phyloP scores from a whole-genome alignment of 2,797 vertebrate species.

The Cynopterus sphinx region DNA sequence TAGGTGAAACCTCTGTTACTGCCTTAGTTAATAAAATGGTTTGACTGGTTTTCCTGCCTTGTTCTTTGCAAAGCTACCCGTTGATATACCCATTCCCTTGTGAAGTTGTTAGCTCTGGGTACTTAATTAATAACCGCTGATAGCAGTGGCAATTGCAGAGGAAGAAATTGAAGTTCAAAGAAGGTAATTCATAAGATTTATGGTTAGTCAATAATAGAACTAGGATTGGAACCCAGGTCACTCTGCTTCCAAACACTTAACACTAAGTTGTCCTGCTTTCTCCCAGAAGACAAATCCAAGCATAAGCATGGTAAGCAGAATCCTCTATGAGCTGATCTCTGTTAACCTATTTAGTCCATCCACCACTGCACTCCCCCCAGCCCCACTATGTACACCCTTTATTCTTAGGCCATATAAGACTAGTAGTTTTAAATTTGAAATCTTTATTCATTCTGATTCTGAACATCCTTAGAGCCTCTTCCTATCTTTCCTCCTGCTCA shows the following conservation, averaged over 20 bases:
- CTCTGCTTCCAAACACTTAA: not conserved
- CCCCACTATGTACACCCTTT: not conserved
- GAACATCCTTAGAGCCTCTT: not conserved
- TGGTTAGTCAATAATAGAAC: not conserved
- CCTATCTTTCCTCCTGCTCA: not conserved
- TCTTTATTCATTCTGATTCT: not conserved
- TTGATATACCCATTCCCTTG: not conserved
- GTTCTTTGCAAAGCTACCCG: not conserved
- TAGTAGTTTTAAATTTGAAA: not conserved
- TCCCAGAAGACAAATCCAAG: not conserved
- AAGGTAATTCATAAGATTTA: not conserved
- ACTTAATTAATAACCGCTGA: not conserved
- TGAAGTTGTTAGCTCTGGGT: not conserved
- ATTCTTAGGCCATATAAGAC: not conserved
- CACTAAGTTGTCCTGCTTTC: not conserved
- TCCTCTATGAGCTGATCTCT: not conserved
- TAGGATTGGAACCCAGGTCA: not conserved
- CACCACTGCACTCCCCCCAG: not conserved
- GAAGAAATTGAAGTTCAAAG: constrained; percentile 19
- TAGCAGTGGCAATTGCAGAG: not conserved
- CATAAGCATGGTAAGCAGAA: not conserved
- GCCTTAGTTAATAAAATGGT: not conserved
- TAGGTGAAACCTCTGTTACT: not conserved
- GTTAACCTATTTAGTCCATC: not conserved
- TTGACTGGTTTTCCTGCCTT: constrained; percentile 12